Conservation (phyloP, 2,797 vertebrate species). For the Lacerta viridis region DNA sequence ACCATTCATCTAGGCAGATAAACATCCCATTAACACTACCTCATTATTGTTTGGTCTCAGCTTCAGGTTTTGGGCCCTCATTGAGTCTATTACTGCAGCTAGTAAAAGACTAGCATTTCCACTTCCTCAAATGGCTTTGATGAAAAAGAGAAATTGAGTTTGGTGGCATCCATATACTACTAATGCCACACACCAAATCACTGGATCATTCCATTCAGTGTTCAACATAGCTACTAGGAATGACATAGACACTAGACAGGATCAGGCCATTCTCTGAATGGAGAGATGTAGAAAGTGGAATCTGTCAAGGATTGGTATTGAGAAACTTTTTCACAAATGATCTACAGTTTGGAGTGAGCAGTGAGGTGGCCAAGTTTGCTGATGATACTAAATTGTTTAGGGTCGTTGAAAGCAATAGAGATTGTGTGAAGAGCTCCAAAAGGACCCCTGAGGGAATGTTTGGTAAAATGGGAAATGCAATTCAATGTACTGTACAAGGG, state of each 20-base stretch:
- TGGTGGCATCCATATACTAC: background rate
- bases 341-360: too few species aligned
- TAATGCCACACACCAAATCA: background rate
- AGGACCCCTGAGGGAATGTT: too few species aligned
- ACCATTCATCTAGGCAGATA: background rate
- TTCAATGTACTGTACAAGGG: too few species aligned
- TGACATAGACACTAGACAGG: background rate
- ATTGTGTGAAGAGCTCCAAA: too few species aligned
- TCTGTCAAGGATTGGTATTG: too few species aligned
- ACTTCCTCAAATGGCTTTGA: background rate
- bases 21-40: background rate
- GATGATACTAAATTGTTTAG: too few species aligned
- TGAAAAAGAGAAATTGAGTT: background rate
- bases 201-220: background rate
- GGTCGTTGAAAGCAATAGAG: too few species aligned
- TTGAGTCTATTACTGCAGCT: background rate
- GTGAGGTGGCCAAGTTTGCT: too few species aligned
- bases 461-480: too few species aligned
- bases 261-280: background rate
- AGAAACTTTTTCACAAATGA: too few species aligned
- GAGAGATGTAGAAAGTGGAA: too few species aligned
- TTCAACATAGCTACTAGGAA: too few species aligned
- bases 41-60: background rate
- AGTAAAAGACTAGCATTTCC: background rate
- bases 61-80: background rate